Evolutionary conservation across 2,797 vertebrate species (phyloP), one percentile per base, ranked within the genome.

Genomic region (Gallinago stenura): DNA sequence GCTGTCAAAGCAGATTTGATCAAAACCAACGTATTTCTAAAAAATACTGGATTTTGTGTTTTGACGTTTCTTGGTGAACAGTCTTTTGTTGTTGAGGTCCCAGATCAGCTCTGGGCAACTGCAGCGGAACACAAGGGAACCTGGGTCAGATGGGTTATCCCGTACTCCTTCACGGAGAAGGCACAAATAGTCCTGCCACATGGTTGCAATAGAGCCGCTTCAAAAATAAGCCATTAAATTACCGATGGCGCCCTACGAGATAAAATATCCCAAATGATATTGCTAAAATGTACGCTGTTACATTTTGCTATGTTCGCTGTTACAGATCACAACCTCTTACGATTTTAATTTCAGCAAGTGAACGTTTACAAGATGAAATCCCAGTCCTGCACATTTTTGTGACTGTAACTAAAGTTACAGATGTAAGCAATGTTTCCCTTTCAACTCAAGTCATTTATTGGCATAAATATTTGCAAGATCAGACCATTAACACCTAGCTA

Each of bases 381-480:
- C 56, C 17, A n/a, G 30, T 16, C 65, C 50, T 71, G 50, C 54
- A 62, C 26, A 10, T 78, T 94, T 93, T 90, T 94, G 50, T 83
- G 41, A 69, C 5, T 54, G 17, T 39, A 71, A 54, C 53, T 78
- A 72, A 51, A 14, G 15, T 41, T 75, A 88, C 35, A 86, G 31
- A 16, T 35, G 15, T 31, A 81, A 95, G 58, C 45, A 76, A 83
- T 26, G 28, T 56, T 91, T 83, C 33, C 79, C 54, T 28, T 72
- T 72, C 79, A 41, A 71, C 65, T 87, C 28, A 22, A 87, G 68
- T n/a, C 88, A 90, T 93, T 94, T 88, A 93, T 75, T 95, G 62
- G 51, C 70, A 73, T 46, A 95, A 95, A 93, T 91, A 94, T 79
- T 90, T 93, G 51, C 5, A 20, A 88, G 51, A 88, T 94, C 57